A percentile compares a stretch with the other conserved stretches of the same genome.
Conservation (phyloP, 1,140 invertebrate genomes). For the Rhynchophorus ferrugineus region DNA sequence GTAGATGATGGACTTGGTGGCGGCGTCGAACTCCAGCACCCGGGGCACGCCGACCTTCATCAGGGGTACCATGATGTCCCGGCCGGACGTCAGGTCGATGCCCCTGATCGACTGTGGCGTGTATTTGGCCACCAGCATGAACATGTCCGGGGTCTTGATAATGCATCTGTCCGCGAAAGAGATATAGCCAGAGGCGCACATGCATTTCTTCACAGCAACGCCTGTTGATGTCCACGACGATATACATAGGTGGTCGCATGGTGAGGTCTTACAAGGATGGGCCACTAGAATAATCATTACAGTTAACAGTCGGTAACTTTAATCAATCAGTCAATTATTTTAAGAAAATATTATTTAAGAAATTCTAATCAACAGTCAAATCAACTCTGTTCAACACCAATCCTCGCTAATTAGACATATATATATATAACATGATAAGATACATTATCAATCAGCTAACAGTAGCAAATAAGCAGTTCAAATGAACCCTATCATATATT, state of each 20-base stretch:
- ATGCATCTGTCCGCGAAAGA: slow-evolving; percentile 43
- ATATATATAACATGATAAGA: too few species aligned
- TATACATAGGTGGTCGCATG: slow-evolving; percentile 70
- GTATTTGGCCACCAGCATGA: slow-evolving; percentile 57
- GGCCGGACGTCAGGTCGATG: slow-evolving; percentile 34
- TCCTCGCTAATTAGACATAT: too few species aligned
- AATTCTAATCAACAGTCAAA: too few species aligned
- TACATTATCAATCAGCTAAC: too few species aligned
- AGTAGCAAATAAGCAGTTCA: too few species aligned
- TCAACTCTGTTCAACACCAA: too few species aligned
- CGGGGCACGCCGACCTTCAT: slow-evolving; percentile 53
- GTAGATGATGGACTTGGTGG: slow-evolving; percentile 60
- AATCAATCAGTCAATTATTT: neutral
- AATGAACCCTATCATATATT: too few species aligned
- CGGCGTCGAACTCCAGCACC: slow-evolving; percentile 62
- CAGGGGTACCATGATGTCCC: slow-evolving; percentile 46
- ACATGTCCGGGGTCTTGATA: slow-evolving; percentile 40
- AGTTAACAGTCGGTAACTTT: neutral
- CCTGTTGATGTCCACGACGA: slow-evolving; percentile 48
- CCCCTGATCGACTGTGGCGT: slow-evolving; percentile 58
- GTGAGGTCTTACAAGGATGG: slow-evolving; percentile 62
- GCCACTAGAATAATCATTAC: slow-evolving; percentile 41
- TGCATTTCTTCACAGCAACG: slow-evolving; percentile 51
- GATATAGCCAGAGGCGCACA: slow-evolving; percentile 62
- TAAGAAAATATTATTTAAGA: too few species aligned